Base-by-base conservation (phyloP, 2,888 invertebrate genomes). In the Apamea sordens region DNA sequence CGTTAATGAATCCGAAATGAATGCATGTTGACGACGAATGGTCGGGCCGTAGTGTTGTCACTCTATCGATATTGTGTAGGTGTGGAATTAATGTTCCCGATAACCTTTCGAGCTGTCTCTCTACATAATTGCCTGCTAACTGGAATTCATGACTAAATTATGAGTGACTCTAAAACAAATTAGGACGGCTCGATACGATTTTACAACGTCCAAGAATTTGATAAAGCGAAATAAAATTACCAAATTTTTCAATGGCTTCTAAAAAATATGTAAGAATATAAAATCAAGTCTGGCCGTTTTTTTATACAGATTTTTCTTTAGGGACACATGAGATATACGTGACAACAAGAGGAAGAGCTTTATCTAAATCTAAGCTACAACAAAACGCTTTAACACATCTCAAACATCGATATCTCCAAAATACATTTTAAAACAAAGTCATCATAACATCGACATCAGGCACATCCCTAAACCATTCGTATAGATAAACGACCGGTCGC, bases 1-100 rank as follows among this genome's bases (percentile, higher is more conserved):
- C 94, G 94, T 95, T 96, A 96, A 96, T 96, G 95, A 96, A 95
- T 94, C 92, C 94, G 85, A 94, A 95, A 95, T 95, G 93, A 95
- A 95, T 95, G 95, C 94, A 93, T 90, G 90, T 92, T 91, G 93
- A 93, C 93, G 92, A 93, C 92, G 92, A 93, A 95, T 94, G 94
- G 93, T 80, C 87, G 88, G 86, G 72, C 76, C 83, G 82, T 93
- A 95, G 95, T 93, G 94, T 76, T 92, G 94, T 84, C 84, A 73
- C 75, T 69, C 50, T 77, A 81, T 91, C 91, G 91, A 92, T 91
- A 77, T 65, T 80, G 89, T 86, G 92, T 92, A 91, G 92, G 92
- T 88, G 91, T 90, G 88, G 88, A 88, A 90, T 90, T 92, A 91
- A 91, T 90, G 88, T 90, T 83, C 41, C 76, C 74, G 90, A 90